Percentiles rank a stretch among this genome's conserved stretches.
Conservation (phyloP, 2,888 invertebrate species). For the Phaedon cochleariae region DNA sequence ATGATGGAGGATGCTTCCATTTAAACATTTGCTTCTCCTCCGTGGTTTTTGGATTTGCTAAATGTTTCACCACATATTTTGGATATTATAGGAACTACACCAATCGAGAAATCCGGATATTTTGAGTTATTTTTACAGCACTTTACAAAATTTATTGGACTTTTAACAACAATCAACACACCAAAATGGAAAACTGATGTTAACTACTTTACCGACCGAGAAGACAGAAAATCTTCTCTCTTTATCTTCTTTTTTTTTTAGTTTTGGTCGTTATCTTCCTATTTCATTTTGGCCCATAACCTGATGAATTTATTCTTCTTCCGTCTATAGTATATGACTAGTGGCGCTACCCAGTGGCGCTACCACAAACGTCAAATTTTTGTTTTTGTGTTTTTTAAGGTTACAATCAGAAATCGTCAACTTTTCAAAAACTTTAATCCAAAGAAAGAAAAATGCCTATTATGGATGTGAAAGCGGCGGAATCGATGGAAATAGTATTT, state of each 20-base stretch:
- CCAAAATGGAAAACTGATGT: conserved; percentile 1
- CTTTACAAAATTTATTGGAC: conserved; percentile 26
- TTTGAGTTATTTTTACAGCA: conserved; percentile 18
- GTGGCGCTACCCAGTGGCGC: too few relatives aligned
- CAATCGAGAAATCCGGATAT: conserved; percentile 11
- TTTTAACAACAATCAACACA: conserved; percentile 40
- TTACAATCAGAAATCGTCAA: too few relatives aligned
- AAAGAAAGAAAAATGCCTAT: conserved; percentile 24
- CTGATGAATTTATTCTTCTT: too few relatives aligned
- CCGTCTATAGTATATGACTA: too few relatives aligned
- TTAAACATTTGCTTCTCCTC: conserved; percentile 71
- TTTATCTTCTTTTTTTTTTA: conserved; percentile 7
- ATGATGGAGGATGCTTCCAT: conserved; percentile 99
- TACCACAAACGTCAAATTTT: too few relatives aligned
- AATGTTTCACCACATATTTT: conserved; percentile 29
- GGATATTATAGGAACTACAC: conserved; percentile 18
- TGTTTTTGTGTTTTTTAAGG: too few relatives aligned
- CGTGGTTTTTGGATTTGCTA: conserved; percentile 14
- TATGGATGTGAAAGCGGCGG: conserved; percentile 15
- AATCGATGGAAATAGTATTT: conserved; percentile 45
- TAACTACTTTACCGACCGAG: background rate
- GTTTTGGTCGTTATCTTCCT: too few relatives aligned
- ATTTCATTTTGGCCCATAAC: too few relatives aligned
- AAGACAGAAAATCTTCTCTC: background rate
- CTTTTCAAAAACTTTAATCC: too few relatives aligned